A percentile compares a stretch with the other conserved stretches of the same genome.
These are phyloP conservation scores for Lithophane ornitopus DNA, from an alignment of 2,888 invertebrate genomes.

Conservation along the genomic window DNA sequence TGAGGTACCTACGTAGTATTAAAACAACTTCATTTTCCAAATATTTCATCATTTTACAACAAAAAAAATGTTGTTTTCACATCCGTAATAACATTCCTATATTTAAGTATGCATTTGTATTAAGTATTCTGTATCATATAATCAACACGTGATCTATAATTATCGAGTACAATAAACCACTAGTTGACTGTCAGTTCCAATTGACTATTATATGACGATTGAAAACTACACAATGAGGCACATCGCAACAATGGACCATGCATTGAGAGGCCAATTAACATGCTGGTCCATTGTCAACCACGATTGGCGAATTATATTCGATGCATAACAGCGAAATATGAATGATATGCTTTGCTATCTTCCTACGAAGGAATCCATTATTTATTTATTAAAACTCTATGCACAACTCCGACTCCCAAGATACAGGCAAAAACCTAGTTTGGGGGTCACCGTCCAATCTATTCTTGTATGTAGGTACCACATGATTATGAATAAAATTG, in stretches of 20 bases:
- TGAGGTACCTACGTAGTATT: background rate
- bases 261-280: conserved; percentile 33
- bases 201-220: conserved; percentile 28
- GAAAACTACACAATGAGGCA: conserved; percentile 46
- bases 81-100: background rate
- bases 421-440: too few relatives aligned
- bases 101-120: background rate
- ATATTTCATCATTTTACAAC: too few relatives aligned
- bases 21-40: background rate
- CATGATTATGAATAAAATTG: too few relatives aligned
- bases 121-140: background rate
- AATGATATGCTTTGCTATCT: background rate
- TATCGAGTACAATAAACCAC: background rate
- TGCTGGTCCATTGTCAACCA: conserved; percentile 29
- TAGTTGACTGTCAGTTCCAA: conserved; percentile 38
- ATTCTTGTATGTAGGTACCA: too few relatives aligned
- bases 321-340: background rate
- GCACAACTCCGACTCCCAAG: too few relatives aligned
- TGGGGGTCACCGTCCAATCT: too few relatives aligned
- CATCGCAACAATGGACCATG: conserved; percentile 19
- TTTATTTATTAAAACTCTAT: too few relatives aligned
- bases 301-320: background rate
- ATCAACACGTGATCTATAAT: background rate
- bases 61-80: background rate
- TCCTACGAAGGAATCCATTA: too few relatives aligned